Evolutionary conservation across 2,113 vertebrate species (phyloP), one percentile per base, ranked within the genome.

Genomic region (Dipodomys stephensi): DNA sequence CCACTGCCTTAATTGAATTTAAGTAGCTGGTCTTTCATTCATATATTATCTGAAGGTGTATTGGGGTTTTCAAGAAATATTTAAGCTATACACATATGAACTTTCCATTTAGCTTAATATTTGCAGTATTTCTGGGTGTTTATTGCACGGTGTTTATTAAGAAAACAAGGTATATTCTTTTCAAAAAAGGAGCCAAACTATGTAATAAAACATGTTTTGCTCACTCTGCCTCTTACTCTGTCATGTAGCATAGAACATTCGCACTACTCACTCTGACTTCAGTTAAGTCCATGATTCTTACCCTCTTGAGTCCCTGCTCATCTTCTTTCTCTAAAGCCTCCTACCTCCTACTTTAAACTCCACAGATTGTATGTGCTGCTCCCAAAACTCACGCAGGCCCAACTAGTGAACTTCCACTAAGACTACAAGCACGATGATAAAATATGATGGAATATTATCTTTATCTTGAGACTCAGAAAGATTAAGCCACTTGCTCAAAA

Each of bases 401-500:
- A 44, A 5, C 67, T 30, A 2, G 57, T 27, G 35, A 68, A 9
- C 53, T 62, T 77, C 23, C 16, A 46, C 65, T 88, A 49, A 64
- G 22, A 18, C 77, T 49, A 11, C 6, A 10, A 39, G 39, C 22
- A 7, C 44, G 13, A 64, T 35, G 81, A 62, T 8, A 68, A 80
- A 88, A 77, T 71, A 15, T 35, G 88, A 0, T 69, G 39, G 72
- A 0, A 35, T 74, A 27, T 15, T 4, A 35, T 72, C 57, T 88
- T 71, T 35, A 64, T 32, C 19, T 46, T 84, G 68, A 80, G 83
- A 93, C 18, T 46, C 18, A 57, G 18, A 81, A 19, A 78, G 3
- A 27, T 67, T 74, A 81, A 67, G 23, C 39, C 46, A 25, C 80
- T 88, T 91, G 46, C n/a, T 87, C 67, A 69, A 84, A 93, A 79